These are phyloP conservation scores for Sclerurus mexicanus DNA, from an alignment of 2,113 vertebrate genomes.

Conservation along the genomic window DNA sequence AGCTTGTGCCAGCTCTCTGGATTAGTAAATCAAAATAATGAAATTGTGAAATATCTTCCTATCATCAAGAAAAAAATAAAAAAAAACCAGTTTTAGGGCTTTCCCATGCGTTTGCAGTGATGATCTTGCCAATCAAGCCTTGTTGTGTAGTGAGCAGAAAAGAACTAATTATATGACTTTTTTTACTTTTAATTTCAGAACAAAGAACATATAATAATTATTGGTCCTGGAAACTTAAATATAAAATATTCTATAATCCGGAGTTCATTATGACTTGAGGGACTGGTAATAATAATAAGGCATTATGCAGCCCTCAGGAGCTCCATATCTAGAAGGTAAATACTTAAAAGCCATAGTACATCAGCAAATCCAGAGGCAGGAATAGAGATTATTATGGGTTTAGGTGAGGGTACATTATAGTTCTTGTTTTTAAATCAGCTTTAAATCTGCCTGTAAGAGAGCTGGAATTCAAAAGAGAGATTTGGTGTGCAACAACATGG, in stretches of 20 bases:
- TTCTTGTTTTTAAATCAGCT: conserved; percentile 32
- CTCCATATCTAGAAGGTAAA: conserved; percentile 58
- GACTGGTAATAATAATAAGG: conserved; percentile 39
- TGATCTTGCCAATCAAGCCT: conserved; percentile 14
- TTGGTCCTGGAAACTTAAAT: conserved; percentile 44
- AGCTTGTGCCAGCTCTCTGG: background rate
- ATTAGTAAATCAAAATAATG: conserved; percentile 11
- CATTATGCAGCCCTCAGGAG: conserved; percentile 1
- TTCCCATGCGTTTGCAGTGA: background rate
- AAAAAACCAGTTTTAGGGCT: background rate
- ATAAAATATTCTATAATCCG: conserved; percentile 44
- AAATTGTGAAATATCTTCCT: conserved; percentile 11
- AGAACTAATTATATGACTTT: background rate
- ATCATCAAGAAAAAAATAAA: background rate
- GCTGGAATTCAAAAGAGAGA: background rate
- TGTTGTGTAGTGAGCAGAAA: background rate
- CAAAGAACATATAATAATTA: conserved; percentile 34
- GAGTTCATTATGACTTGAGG: conserved; percentile 41
- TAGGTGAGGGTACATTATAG: conserved; percentile 8
- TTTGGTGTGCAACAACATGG: background rate
- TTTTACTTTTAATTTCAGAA: background rate
- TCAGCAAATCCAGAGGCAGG: conserved; percentile 41
- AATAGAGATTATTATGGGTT: conserved; percentile 53
- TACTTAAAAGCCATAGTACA: conserved; percentile 37
- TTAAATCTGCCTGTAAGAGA: conserved; percentile 15